Base-by-base conservation (phyloP, 2,888 invertebrate genomes). In the Abscondita cerata region DNA sequence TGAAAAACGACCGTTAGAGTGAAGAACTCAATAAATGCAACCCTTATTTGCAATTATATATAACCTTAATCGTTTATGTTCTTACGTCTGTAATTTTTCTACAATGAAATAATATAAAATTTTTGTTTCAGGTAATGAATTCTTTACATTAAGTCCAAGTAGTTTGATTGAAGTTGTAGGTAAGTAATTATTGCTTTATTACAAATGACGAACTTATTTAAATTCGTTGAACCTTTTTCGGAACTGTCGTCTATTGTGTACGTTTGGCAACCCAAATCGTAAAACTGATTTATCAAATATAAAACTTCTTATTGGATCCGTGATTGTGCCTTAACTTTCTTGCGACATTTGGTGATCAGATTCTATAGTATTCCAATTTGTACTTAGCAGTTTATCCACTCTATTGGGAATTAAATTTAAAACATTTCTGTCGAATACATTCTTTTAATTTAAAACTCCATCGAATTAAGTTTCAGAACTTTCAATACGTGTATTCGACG, bases 231-330 rank as follows among this genome's bases (percentile, higher is more conserved):
- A 36, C 11, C 73, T 72, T 72, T 69, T 69, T 67, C 70, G 66
- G 70, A 73, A 73, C 73, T 73, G 75, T 73, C 72, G 54, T 68
- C 72, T 66, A 71, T 73, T 72, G 72, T 70, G 25, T 25, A 25
- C 67, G 68, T 69, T 67, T 64, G 59, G 71, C 72, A 75, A 73
- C 70, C 70, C 71, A 69, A 72, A 73, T 69, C 69, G 61, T 62
- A 65, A 69, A 75, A 76, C 76, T 76, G 76, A 76, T 77, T 76
- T 76, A 75, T 76, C 76, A 75, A 75, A 76, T 74, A 75, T 73
- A 74, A 76, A 75, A 76, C 73, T 78, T 76, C 74, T 75, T 76
- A 77, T 76, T 76, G 74, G 73, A 75, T 75, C 70, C 70, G 73
- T 74, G 76, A 76, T 75, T 76, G 75, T 75, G 73, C 73, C 71